These are phyloP conservation scores for Sphaerophoria taeniata DNA, from an alignment of 2,888 invertebrate genomes.

Conservation along the genomic window DNA sequence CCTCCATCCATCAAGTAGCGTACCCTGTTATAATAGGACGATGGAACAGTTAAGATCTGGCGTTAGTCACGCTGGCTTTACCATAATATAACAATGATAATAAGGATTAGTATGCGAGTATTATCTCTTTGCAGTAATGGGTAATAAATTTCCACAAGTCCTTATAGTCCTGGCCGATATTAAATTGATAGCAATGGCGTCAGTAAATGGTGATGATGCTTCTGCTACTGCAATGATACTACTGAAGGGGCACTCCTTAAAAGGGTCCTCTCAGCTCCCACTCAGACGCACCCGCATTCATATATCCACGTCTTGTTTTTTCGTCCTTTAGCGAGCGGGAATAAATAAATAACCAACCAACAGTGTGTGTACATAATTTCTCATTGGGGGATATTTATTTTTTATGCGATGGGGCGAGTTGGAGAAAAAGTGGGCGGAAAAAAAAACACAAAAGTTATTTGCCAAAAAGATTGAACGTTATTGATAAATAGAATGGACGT, in stretches of 20 bases:
- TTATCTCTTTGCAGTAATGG: conserved; percentile 71
- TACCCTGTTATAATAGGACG: not conserved
- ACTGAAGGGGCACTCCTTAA: conserved; percentile 18
- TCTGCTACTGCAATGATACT: not conserved
- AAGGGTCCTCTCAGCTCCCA: not conserved
- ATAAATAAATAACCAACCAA: not conserved
- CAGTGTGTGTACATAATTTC: conserved; percentile 29
- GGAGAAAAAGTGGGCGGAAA: conserved; percentile 47
- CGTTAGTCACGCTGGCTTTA: conserved; percentile 56
- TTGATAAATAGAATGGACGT: conserved; percentile 69
- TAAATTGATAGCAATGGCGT: conserved; percentile 63
- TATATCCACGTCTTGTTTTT: not conserved
- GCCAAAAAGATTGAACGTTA: conserved; percentile 71
- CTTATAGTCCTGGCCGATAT: conserved; percentile 50
- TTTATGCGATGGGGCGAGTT: conserved; percentile 25
- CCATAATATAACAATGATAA: conserved; percentile 64
- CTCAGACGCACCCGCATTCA: not conserved
- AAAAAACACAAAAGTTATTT: conserved; percentile 63
- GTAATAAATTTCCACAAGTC: conserved; percentile 56
- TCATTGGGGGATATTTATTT: conserved; percentile 27
- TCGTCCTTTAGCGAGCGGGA: not conserved
- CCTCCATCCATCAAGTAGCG: conserved; percentile 13
- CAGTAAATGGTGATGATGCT: conserved; percentile 40
- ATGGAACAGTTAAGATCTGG: conserved; percentile 51
- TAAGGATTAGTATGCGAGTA: conserved; percentile 71